A percentile compares a stretch with the other conserved stretches of the same genome.
Evolutionary conservation across 2,797 vertebrate species (phyloP).

Genomic region (Centropyge bicolor): DNA sequence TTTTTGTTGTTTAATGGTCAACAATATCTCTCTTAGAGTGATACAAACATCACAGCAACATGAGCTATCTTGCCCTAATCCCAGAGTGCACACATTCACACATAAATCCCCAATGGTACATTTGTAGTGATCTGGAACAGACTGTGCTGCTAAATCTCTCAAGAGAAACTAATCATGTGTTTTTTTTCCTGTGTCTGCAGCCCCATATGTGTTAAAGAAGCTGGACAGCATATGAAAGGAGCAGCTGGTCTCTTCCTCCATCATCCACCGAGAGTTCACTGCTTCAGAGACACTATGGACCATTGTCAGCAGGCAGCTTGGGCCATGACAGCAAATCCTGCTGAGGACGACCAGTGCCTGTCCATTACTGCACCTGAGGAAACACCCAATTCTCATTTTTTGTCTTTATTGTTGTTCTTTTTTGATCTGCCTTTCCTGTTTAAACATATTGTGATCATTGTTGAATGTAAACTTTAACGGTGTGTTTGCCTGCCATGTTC

Average conservation of each 20-base stretch:
- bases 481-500: conserved; percentile 9
- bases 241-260: conserved; percentile 11
- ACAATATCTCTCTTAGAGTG: background rate
- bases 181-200: conserved; percentile 66
- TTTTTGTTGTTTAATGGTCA: background rate
- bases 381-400: conserved; percentile 23
- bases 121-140: background rate
- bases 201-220: conserved; percentile 87
- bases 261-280: conserved; percentile 47
- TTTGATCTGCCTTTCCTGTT: conserved; percentile 16
- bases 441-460: conserved; percentile 41
- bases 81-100: background rate
- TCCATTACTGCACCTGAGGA: conserved; percentile 39
- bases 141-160: background rate
- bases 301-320: conserved; percentile 30
- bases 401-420: conserved; percentile 22
- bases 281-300: conserved; percentile 35
- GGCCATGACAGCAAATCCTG: conserved; percentile 7
- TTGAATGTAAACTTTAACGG: conserved; percentile 16
- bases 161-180: background rate
- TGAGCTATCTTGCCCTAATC: background rate
- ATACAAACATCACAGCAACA: background rate
- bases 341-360: conserved; percentile 22
- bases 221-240: conserved; percentile 87
- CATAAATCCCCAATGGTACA: background rate